Evolutionary conservation across 2,797 vertebrate species (phyloP), one percentile per base, ranked within the genome.

Genomic region (Capromys pilorides): DNA sequence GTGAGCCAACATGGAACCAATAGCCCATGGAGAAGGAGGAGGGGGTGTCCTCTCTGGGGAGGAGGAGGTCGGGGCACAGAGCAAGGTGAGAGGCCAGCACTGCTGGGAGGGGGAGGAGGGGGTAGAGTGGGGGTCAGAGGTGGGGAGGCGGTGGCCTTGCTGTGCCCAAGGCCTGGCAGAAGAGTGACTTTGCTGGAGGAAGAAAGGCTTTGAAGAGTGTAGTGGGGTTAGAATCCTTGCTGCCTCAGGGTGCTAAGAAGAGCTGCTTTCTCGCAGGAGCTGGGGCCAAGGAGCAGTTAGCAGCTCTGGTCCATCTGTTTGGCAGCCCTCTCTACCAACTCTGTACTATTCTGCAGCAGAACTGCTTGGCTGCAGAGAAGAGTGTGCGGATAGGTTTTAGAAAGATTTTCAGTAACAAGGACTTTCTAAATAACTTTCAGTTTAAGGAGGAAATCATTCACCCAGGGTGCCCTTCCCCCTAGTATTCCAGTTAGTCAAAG

Each of bases 351-450:
- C 93, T 78, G 28, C 18, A 1, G 59, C 84, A 69, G 19, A 1
- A 39, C 41, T 49, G 54, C 91, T 81, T 87, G 77, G 49, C 90
- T 92, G 86, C 79, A 87, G 85, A 96, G 95, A 64, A 90, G 88
- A 90, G 78, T 16, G 31, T 39, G 77, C 83, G 89, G 94, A 94
- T 96, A n/a, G 12, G 28, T 73, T 96, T 95, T 95, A 89, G 91
- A 96, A 96, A 94, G 96, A 96, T 96, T 96, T 96, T 93, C 94
- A 92, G 31, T 90, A 94, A 93, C 87, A 91, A 84, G 61, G 45
- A 10, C 94, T 95, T 88, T 93, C 78, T 93, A 88, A 95, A 78
- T 91, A 97, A 96, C 90, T 93, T 92, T 79, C 89, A 21, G 85
- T 85, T 96, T 94, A 96, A 88, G 91, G 69, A 96, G 93, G 94